A percentile compares a stretch with the other conserved stretches of the same genome.
Conservation (phyloP, 23 tunicate species). For the Clavelina lepadiformis region DNA sequence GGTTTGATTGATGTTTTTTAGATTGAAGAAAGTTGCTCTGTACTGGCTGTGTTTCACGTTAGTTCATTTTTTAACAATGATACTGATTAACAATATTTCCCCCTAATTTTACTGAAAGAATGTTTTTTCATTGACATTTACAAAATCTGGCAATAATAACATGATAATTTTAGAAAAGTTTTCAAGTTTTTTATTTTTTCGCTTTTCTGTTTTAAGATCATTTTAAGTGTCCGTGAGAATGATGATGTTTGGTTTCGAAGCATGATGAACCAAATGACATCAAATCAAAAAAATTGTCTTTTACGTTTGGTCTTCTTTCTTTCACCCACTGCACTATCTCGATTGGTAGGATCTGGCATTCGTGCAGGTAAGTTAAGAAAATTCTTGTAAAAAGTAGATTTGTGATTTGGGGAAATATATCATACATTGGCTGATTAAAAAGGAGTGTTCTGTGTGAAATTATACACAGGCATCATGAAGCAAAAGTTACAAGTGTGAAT, state of each 20-base stretch:
- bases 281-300: conserved; percentile 5
- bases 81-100: too few species aligned
- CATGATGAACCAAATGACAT: conserved; percentile 8
- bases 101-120: not conserved
- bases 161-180: not conserved
- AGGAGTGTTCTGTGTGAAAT: too few species aligned
- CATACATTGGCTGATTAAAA: too few species aligned
- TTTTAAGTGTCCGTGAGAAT: conserved; percentile 18
- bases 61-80: too few species aligned
- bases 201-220: conserved; percentile 7
- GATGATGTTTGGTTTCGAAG: conserved; percentile 21
- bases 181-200: not conserved
- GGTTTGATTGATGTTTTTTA: not conserved
- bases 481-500: too few species aligned
- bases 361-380: not conserved
- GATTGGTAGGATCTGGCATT: not conserved
- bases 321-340: conserved; percentile 3
- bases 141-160: not conserved
- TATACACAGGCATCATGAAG: too few species aligned
- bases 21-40: not conserved
- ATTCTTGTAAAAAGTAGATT: not conserved
- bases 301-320: not conserved
- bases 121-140: not conserved
- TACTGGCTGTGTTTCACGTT: too few species aligned
- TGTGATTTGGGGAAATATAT: too few species aligned